phyloP scores from a whole-genome alignment of 2,797 vertebrate species.

The Catostomus latipinnis region DNA sequence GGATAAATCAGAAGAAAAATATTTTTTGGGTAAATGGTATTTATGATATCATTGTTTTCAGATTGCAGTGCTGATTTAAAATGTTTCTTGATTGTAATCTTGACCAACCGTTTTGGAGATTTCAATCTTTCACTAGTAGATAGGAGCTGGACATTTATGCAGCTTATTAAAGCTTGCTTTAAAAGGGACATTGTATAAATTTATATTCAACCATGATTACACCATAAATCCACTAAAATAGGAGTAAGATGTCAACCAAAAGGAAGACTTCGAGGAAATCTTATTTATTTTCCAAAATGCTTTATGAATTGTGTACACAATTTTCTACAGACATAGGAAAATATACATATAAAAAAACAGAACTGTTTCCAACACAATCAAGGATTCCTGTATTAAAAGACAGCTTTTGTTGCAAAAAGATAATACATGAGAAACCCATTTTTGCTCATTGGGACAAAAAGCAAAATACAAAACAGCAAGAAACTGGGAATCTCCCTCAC shows the following conservation, averaged over 20 bases:
- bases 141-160: too few relatives aligned
- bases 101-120: too few relatives aligned
- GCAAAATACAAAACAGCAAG: constrained; percentile 35
- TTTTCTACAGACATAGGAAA: background rate
- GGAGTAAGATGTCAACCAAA: background rate
- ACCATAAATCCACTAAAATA: too few relatives aligned
- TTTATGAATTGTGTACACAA: constrained; percentile 7
- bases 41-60: too few relatives aligned
- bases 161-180: too few relatives aligned
- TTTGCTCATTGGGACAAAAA: background rate
- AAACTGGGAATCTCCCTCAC: constrained; percentile 59
- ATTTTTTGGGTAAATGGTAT: too few relatives aligned
- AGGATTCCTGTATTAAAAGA: background rate
- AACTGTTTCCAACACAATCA: background rate
- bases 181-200: too few relatives aligned
- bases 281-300: constrained; percentile 30
- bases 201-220: too few relatives aligned
- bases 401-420: constrained; percentile 1
- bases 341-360: background rate
- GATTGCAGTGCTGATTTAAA: too few relatives aligned
- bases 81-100: too few relatives aligned
- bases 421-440: background rate
- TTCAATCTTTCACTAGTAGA: too few relatives aligned
- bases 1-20: too few relatives aligned
- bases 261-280: background rate